Base-by-base conservation (phyloP, 2,113 vertebrate genomes). In the Fregata magnificens region DNA sequence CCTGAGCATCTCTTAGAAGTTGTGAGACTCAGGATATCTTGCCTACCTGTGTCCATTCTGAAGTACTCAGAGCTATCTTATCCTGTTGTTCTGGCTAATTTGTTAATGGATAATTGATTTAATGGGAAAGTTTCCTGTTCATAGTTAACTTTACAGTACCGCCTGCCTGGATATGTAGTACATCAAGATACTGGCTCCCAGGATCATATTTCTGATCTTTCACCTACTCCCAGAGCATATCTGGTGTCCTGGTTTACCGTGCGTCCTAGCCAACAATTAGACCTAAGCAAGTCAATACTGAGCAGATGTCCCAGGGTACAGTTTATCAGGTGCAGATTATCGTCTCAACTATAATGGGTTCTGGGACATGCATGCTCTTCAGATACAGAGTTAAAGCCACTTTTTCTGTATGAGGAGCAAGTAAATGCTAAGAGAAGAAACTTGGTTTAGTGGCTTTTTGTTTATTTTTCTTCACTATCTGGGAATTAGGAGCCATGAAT, bases 161-260 rank as follows among this genome's bases (percentile, higher is more conserved):
- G 61, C 73, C 77, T 91, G 22, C n/a, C 52, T 87, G 52, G 69
- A 67, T 92, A 52, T 29, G 65, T 22, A 67, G 50, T 34, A 50
- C 66, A 50, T 38, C 56, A 89, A 89, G 91, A 89, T 89, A 74
- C 55, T 78, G 84, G 40, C 70, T 93, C 61, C 47, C 72, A 89
- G 82, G 93, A 91, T 96, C 77, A 36, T 62, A 32, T 97, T 96
- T 82, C 95, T 94, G 86, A 95, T 96, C 83, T 96, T 96, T 86
- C 83, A 82, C n/a, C 89, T 86, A 55, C 56, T 95, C 52, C 73
- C 47, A 76, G 69, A 6, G 42, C 40, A 2, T 94, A 96, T 96
- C 94, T 97, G 91, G 87, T 96, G 86, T 84, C 91, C 91, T 94
- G 77, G 24, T 83, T 96, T 91, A 62, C 86, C 29, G 10, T 32